A percentile compares a stretch with the other conserved stretches of the same genome.
Evolutionary conservation across 2,113 vertebrate genomes (phyloP).

Genomic region (Peromyscus leucopus): DNA sequence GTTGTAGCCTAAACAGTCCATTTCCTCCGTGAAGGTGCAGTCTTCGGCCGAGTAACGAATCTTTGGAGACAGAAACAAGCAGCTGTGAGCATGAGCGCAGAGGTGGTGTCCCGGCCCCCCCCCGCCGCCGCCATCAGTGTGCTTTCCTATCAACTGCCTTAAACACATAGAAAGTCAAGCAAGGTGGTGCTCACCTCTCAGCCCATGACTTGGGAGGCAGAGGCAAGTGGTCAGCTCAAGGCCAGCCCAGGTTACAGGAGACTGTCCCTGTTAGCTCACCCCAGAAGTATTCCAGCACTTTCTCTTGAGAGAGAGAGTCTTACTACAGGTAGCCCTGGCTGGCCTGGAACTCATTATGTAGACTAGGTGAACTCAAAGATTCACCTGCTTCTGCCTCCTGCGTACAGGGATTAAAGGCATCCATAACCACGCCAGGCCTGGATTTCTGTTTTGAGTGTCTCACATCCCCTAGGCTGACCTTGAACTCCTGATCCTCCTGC

Average conservation of each 20-base stretch:
- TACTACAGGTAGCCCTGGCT: not conserved
- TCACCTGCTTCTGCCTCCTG: not conserved
- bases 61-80: slow-evolving; percentile 83
- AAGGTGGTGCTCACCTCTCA: not conserved
- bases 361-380: not conserved
- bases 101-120: accelerated
- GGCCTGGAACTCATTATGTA: not conserved
- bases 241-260: not conserved
- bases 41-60: slow-evolving; percentile 90
- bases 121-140: not conserved
- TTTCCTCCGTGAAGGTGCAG: slow-evolving; percentile 94
- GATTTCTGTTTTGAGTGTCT: not conserved
- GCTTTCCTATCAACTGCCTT: not conserved
- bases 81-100: accelerated
- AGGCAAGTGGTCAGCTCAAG: not conserved
- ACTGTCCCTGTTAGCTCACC: not conserved
- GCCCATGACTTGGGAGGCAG: not conserved
- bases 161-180: not conserved
- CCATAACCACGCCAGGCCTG: not conserved
- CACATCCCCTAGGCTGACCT: not conserved
- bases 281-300: not conserved
- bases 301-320: not conserved
- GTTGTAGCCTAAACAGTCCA: slow-evolving; percentile 93
- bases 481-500: not conserved
- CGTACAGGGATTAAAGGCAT: not conserved